Percentiles rank a stretch among this genome's conserved stretches.
Conservation (phyloP, 2,888 invertebrate species). For the Cheilosia pagana region DNA sequence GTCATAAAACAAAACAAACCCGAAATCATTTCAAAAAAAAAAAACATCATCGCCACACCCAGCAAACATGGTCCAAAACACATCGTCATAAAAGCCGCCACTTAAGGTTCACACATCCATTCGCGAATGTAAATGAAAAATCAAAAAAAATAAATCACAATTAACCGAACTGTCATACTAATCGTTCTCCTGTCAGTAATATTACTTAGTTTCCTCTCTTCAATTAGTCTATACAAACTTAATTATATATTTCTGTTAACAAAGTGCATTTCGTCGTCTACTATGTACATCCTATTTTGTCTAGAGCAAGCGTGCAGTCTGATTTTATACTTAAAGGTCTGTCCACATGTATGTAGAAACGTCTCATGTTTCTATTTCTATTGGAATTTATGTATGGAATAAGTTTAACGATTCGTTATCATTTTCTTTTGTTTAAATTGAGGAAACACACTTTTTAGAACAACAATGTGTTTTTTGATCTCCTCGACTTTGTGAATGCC, state of each 20-base stretch:
- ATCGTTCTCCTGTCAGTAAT: constrained; percentile 47
- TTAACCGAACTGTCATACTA: constrained; percentile 65
- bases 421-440: background rate
- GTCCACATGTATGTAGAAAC: background rate
- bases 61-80: constrained; percentile 44
- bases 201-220: constrained; percentile 19
- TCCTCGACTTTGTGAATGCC: background rate
- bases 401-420: background rate
- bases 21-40: constrained; percentile 4
- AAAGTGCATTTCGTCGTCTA: constrained; percentile 73
- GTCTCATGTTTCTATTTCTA: background rate
- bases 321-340: constrained; percentile 22
- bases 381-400: background rate
- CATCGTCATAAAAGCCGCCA: constrained; percentile 33
- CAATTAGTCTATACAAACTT: constrained; percentile 26
- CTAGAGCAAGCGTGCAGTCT: constrained; percentile 57
- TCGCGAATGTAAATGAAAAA: constrained; percentile 15
- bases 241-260: constrained; percentile 59
- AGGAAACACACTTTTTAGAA: background rate
- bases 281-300: constrained; percentile 70
- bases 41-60: constrained; percentile 44
- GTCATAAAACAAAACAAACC: constrained; percentile 26
- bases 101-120: constrained; percentile 9
- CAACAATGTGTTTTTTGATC: background rate
- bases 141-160: constrained; percentile 26